A percentile compares a stretch with the other conserved stretches of the same genome.
phyloP scores from a whole-genome alignment of 2,888 invertebrate genomes.

The Gymnoscelis rufifasciata region DNA sequence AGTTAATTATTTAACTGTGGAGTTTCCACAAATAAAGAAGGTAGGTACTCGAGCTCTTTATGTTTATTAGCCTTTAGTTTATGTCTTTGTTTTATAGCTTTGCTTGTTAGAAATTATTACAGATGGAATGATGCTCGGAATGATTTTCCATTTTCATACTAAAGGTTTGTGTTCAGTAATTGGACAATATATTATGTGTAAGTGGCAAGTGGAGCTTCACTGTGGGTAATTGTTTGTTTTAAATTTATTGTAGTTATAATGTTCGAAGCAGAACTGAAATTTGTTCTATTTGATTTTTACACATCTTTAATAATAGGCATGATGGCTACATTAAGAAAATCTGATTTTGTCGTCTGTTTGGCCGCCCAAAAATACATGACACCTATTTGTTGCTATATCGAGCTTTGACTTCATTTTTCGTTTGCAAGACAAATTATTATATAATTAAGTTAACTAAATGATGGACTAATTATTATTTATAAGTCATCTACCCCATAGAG shows the following conservation, averaged over 20 bases:
- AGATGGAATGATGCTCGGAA: not conserved
- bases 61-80: constrained; percentile 1
- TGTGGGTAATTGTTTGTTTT: not conserved
- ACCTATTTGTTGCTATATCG: too few species aligned
- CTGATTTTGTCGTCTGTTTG: too few species aligned
- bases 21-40: not conserved
- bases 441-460: too few species aligned
- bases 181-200: not conserved
- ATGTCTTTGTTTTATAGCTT: constrained; percentile 5
- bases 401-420: too few species aligned
- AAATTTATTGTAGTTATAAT: not conserved
- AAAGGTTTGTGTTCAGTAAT: not conserved
- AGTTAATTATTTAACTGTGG: not conserved
- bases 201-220: not conserved
- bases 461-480: too few species aligned
- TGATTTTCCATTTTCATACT: not conserved
- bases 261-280: not conserved
- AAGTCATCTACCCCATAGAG: too few species aligned
- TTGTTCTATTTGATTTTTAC: not conserved
- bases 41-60: not conserved
- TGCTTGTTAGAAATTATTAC: constrained; percentile 2
- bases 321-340: too few species aligned
- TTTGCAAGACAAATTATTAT: too few species aligned
- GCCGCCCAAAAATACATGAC: too few species aligned
- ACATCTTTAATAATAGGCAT: too few species aligned